These are phyloP conservation scores for Bicyclus anynana DNA, from an alignment of 1,140 invertebrate genomes.

Conservation along the genomic window DNA sequence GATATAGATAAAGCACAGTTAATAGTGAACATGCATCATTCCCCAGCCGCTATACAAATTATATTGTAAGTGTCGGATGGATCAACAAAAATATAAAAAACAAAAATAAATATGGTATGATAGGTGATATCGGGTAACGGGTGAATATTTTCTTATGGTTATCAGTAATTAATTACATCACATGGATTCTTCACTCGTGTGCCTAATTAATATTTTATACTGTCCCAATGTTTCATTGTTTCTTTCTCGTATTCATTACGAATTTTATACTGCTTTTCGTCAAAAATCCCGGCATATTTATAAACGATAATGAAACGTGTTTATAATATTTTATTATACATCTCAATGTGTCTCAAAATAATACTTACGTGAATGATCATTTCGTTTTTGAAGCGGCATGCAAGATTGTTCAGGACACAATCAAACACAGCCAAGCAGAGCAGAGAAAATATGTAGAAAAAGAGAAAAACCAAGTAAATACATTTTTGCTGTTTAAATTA, in stretches of 20 bases:
- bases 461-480: slow-evolving; percentile 81
- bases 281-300: slow-evolving; percentile 28
- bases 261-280: slow-evolving; percentile 8
- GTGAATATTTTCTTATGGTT: slow-evolving; percentile 36
- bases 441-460: slow-evolving; percentile 85
- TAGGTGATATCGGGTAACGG: slow-evolving; percentile 58
- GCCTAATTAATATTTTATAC: slow-evolving; percentile 25
- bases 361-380: slow-evolving; percentile 88
- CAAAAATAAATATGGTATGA: slow-evolving; percentile 51
- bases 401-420: slow-evolving; percentile 84
- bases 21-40: slow-evolving; percentile 68
- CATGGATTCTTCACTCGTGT: slow-evolving; percentile 23
- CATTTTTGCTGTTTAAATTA: slow-evolving; percentile 75
- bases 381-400: slow-evolving; percentile 88
- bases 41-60: slow-evolving; percentile 71
- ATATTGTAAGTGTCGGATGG: slow-evolving; percentile 68
- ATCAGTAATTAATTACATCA: slow-evolving; percentile 14
- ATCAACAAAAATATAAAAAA: slow-evolving; percentile 54
- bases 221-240: slow-evolving; percentile 23
- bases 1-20: slow-evolving; percentile 25
- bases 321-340: slow-evolving; percentile 44
- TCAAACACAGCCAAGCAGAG: slow-evolving; percentile 87
- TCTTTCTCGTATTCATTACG: not conserved
- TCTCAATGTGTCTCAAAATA: slow-evolving; percentile 76
- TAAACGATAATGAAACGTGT: slow-evolving; percentile 40